Conservation (phyloP, 2,797 vertebrate species). For the Sebastes cheni region DNA sequence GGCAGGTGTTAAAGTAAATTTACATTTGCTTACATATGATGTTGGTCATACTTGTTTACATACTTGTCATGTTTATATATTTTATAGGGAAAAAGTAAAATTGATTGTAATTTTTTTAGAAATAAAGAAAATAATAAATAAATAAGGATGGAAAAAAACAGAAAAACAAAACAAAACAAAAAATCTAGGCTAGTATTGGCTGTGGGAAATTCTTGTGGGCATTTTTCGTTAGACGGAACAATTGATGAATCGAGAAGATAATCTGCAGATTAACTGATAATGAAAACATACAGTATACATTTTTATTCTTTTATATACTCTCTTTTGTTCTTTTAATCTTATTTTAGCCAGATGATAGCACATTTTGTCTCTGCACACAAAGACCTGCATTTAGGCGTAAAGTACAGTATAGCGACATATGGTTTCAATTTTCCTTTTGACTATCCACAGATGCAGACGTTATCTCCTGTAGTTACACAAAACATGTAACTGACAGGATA, state of each 20-base stretch:
- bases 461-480: not conserved
- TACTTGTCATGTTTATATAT: too few species aligned
- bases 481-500: not conserved
- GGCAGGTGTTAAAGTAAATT: too few species aligned
- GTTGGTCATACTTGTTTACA: too few species aligned
- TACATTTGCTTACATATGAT: too few species aligned
- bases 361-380: not conserved
- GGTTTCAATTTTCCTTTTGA: not conserved
- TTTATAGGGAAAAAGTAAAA: rapidly evolving
- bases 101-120: too few species aligned
- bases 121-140: too few species aligned
- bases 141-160: too few species aligned
- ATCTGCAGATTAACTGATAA: not conserved
- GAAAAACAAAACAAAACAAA: too few species aligned
- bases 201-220: not conserved
- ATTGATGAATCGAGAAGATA: not conserved
- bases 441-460: not conserved
- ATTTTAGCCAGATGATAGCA: not conserved
- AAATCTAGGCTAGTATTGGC: too few species aligned
- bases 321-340: not conserved
- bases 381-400: not conserved
- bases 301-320: not conserved
- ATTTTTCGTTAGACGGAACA: not conserved
- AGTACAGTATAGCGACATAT: not conserved
- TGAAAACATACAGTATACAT: not conserved